Base-by-base conservation (phyloP, 2,113 vertebrate species). In the Corythornis madagascariensis region DNA sequence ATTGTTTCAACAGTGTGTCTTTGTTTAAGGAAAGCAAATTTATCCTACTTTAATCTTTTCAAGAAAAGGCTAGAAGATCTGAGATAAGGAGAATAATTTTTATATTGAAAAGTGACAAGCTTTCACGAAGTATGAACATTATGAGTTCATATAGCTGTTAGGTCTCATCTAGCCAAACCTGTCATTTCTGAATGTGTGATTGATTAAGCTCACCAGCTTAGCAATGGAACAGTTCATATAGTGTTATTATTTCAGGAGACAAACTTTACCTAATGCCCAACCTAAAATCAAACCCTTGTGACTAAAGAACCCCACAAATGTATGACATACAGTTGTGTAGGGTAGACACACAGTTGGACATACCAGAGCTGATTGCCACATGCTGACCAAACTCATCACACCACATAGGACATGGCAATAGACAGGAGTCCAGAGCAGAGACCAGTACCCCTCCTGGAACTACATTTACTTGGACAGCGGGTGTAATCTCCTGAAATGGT, bases 301-400 rank as follows among this genome's bases (percentile, higher is more conserved):
- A 31, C 18, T 13, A 17, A 45, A 66, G 15, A 16, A 8, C 13
- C 26, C 2, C 2, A 4, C 33, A 60, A 28, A 66, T 22, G 29
- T 29, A 35, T 38, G 47, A 15, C 21, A 17, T 4, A 11, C 2
- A 16, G 14, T 17, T 28, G 6, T 12, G 7, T 10, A 22, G 10
- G 16, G 11, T 13, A 65, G 31, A 14, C 7, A 18, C 1, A 1
- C 25, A 42, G 38, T 7, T 25, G 45, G 28, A 31, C 11, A 28
- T 26, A 29, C 13, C 0, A 1, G 16, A 40, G 47, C 24, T 2
- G 10, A 48, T n/a, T 12, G 9, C 18, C 40, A 20, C 1, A 1
- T 20, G 31, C 15, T 40, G 38, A 66, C 15, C 69, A 66, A 47
- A 33, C 16, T 18, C 53, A 61, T 15, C 12, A 11, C 15, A 40